Percentiles rank a stretch among this genome's conserved stretches.
Evolutionary conservation across 2,888 invertebrate species (phyloP).

Genomic region (Atethmia centrago): DNA sequence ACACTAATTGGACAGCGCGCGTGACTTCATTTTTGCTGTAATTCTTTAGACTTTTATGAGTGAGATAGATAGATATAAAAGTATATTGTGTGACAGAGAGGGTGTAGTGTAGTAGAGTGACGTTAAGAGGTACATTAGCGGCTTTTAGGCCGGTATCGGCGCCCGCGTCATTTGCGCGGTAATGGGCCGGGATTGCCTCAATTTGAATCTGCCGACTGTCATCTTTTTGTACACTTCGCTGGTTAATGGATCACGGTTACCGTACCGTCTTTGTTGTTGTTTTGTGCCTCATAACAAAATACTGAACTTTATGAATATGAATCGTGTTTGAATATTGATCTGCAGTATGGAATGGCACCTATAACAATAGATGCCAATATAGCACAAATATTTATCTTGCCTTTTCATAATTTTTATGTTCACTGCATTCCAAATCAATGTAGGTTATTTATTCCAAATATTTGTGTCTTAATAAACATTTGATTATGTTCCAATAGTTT

Average conservation of each 20-base stretch:
- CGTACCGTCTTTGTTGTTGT: constrained; percentile 45
- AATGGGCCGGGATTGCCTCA: constrained; percentile 84
- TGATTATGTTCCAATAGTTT: constrained; percentile 45
- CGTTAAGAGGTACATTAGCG: constrained; percentile 81
- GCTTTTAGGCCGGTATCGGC: constrained; percentile 83
- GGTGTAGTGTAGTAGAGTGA: constrained; percentile 70
- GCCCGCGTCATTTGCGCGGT: constrained; percentile 83
- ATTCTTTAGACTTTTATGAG: constrained; percentile 74
- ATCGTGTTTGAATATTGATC: constrained; percentile 37
- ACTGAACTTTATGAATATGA: constrained; percentile 40
- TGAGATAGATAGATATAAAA: constrained; percentile 67
- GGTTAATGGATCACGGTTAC: constrained; percentile 76
- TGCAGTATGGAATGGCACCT: constrained; percentile 4
- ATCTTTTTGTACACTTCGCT: constrained; percentile 73
- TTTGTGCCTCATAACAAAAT: constrained; percentile 49
- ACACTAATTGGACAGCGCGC: constrained; percentile 80
- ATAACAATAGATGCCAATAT: neutral
- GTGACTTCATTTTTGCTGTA: constrained; percentile 80
- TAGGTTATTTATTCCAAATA: constrained; percentile 39
- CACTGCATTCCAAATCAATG: constrained; percentile 9
- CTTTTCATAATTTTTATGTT: constrained; percentile 22
- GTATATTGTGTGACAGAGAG: constrained; percentile 69
- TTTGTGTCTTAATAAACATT: constrained; percentile 45
- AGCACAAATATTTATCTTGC: constrained; percentile 11
- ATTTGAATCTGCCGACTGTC: constrained; percentile 81